Conservation (phyloP, 2,888 invertebrate genomes). For the Muschampia plurimacula region DNA sequence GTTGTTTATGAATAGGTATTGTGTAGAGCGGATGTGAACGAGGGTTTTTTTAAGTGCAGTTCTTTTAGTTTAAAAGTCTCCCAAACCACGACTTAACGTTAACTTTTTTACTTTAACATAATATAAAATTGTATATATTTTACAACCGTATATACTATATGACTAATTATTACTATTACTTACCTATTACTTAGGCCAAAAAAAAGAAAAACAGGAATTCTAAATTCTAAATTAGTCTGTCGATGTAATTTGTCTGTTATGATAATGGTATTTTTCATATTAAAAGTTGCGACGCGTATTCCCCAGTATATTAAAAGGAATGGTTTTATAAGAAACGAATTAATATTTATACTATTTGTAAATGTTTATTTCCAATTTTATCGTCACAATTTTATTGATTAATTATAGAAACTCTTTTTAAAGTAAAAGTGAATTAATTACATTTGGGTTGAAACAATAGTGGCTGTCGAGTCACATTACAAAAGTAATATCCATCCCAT, state of each 20-base stretch:
- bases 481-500: not conserved
- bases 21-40: not conserved
- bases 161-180: too few species aligned
- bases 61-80: not conserved
- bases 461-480: not conserved
- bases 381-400: too few species aligned
- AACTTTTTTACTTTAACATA: too few species aligned
- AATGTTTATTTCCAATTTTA: too few species aligned
- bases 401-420: too few species aligned
- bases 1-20: not conserved
- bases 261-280: slow-evolving; percentile 84
- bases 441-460: too few species aligned
- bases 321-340: slow-evolving; percentile 44
- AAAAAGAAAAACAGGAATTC: too few species aligned
- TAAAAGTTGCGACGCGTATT: slow-evolving; percentile 67
- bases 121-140: too few species aligned
- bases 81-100: not conserved
- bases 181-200: too few species aligned
- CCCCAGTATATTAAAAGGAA: slow-evolving; percentile 51
- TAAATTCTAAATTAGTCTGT: not conserved
- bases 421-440: too few species aligned
- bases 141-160: too few species aligned
- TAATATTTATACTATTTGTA: not conserved
- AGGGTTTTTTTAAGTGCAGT: not conserved
- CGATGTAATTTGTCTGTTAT: slow-evolving; percentile 55